Conservation (phyloP, 2,888 invertebrate species). For the Antitype chi region DNA sequence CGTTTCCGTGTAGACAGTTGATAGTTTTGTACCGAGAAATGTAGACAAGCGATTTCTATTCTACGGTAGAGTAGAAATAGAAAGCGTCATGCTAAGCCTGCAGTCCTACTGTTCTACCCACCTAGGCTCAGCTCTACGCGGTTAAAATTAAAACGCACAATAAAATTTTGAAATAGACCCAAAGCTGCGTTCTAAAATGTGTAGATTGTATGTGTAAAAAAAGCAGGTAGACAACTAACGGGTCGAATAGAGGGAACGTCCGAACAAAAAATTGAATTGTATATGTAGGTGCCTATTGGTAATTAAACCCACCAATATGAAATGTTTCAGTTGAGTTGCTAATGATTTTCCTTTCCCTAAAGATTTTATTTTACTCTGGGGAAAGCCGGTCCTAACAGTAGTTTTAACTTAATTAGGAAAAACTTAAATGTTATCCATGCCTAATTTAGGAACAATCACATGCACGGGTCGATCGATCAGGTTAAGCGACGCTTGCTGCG, state of each 20-base stretch:
- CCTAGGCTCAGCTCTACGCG: background rate
- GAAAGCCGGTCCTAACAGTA: background rate
- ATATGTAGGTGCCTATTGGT: background rate
- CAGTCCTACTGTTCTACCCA: background rate
- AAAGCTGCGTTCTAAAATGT: background rate
- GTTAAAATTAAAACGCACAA: background rate
- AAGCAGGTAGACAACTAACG: background rate
- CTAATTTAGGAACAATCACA: background rate
- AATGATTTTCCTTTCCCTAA: slow-evolving; percentile 3
- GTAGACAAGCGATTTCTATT: too few relatives aligned
- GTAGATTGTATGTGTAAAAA: slow-evolving; percentile 2
- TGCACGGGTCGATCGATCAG: too few relatives aligned
- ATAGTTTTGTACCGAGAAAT: too few relatives aligned
- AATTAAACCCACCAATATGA: slow-evolving; percentile 1
- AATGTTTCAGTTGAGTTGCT: slow-evolving; percentile 7
- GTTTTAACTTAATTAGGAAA: slow-evolving; percentile 5
- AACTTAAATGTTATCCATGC: background rate
- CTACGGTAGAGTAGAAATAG: too few relatives aligned
- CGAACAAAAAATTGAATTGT: slow-evolving; percentile 5
- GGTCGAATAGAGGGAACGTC: background rate
- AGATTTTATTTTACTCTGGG: background rate
- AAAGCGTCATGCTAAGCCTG: too few relatives aligned
- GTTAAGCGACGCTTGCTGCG: too few relatives aligned
- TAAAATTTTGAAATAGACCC: background rate
- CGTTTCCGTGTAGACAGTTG: too few relatives aligned